Base-by-base conservation (phyloP, 92 coral and sea anemone genomes). In the Anthopleura xanthogrammica region DNA sequence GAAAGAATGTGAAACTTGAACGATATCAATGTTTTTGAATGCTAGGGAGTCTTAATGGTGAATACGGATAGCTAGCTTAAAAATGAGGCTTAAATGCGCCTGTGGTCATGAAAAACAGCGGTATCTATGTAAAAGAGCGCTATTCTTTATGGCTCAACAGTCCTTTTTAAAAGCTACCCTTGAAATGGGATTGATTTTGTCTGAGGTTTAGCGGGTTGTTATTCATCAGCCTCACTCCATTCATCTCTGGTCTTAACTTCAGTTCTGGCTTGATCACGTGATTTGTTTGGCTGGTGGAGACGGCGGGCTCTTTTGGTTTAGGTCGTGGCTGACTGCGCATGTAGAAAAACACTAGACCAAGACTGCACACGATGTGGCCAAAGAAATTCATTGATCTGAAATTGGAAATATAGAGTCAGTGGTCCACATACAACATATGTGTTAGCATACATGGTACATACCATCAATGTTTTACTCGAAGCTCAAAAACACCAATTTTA, bases 381-480 rank as follows among this genome's bases (percentile, higher is more conserved):
- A 77, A 94, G 85, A 88, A 93, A 78, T 94, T 89, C 93, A 92
- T 79, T 70, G 96, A 94, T 78, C 98, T 94, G 74, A 5, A 46
- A 65, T 52, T 52, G 72, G 74, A 24, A 74, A 58, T 72, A 80
- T 72, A 52, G 77, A 48, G 58, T 19, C 12, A 39, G 41, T 17
- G 36, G 36, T 29, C 36, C 36, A 29, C n/a, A n/a, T n/a, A n/a
- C n/a, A n/a, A n/a, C n/a, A n/a, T n/a, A n/a, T n/a, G n/a, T n/a
- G n/a, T n/a, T n/a, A n/a, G n/a, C n/a, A n/a, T n/a, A n/a, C n/a
- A n/a, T n/a, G n/a, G n/a, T n/a, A n/a, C n/a, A n/a, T n/a, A n/a
- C n/a, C n/a, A n/a, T n/a, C n/a, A n/a, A n/a, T n/a, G n/a, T n/a
- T n/a, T n/a, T n/a, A n/a, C n/a, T n/a, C n/a, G n/a, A n/a, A n/a